Conservation (phyloP, 2,797 vertebrate species). For the Valencia hispanica region DNA sequence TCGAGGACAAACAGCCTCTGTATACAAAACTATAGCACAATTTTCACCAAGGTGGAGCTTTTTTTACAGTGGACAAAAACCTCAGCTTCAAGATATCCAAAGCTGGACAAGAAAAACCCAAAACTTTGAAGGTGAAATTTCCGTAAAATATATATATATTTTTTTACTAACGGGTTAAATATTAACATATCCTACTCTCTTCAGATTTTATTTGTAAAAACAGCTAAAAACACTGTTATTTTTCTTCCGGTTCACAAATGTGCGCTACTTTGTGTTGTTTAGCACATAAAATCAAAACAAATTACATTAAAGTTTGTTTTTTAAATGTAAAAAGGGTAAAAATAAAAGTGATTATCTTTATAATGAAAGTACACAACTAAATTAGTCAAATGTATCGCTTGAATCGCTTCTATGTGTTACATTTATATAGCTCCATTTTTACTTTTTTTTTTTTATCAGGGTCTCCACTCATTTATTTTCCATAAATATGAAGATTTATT, state of each 20-base stretch:
- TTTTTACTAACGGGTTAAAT: neutral
- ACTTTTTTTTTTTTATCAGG: neutral
- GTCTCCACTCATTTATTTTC: neutral
- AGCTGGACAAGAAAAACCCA: neutral
- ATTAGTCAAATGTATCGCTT: neutral
- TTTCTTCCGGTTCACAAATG: neutral
- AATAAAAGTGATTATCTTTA: neutral
- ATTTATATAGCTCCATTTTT: too few relatives aligned
- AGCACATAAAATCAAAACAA: neutral
- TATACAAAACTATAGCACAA: neutral
- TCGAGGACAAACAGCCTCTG: too few relatives aligned
- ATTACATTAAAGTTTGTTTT: neutral
- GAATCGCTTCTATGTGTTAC: neutral
- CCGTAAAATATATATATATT: too few relatives aligned
- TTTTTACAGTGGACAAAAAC: neutral
- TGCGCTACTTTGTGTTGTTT: neutral
- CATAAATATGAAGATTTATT: constrained; percentile 7
- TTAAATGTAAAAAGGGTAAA: neutral
- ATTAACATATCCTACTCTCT: neutral
- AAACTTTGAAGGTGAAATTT: too few relatives aligned
- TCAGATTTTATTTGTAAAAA: neutral
- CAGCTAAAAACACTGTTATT: neutral
- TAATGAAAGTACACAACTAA: neutral
- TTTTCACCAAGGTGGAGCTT: neutral
- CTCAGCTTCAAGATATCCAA: neutral